Evolutionary conservation across 2,797 vertebrate genomes (phyloP).

Genomic region (Spinus pinus): DNA sequence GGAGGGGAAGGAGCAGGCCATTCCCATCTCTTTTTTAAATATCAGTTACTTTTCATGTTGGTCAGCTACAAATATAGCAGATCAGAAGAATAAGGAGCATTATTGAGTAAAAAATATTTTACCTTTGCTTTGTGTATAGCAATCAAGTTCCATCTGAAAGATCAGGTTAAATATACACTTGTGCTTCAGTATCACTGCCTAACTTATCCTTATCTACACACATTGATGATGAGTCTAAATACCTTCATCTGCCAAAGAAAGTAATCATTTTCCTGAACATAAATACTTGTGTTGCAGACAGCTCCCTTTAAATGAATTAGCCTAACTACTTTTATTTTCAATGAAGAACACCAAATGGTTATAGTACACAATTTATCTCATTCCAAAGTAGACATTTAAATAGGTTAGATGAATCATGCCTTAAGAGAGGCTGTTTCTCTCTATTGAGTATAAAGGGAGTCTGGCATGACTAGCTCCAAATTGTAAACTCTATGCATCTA

Average conservation of each 20-base stretch:
- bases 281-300: not conserved
- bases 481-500: not conserved
- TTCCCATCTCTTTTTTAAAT: not conserved
- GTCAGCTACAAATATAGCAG: not conserved
- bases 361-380: conserved; percentile 1
- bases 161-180: not conserved
- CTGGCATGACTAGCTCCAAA: not conserved
- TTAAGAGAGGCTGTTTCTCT: conserved; percentile 5
- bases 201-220: not conserved
- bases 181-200: not conserved
- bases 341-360: not conserved
- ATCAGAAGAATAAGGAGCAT: not conserved
- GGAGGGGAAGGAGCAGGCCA: not conserved
- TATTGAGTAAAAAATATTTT: not conserved
- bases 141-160: not conserved
- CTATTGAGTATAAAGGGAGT: not conserved
- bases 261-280: not conserved
- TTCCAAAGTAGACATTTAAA: conserved; percentile 25
- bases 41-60: not conserved
- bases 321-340: conserved; percentile 30
- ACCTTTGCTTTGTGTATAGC: not conserved
- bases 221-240: not conserved
- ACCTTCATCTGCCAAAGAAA: not conserved
- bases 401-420: conserved; percentile 44
- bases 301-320: not conserved